These are phyloP conservation scores for Emydura subglobosa DNA, from an alignment of 2,113 vertebrate species.

Conservation along the genomic window DNA sequence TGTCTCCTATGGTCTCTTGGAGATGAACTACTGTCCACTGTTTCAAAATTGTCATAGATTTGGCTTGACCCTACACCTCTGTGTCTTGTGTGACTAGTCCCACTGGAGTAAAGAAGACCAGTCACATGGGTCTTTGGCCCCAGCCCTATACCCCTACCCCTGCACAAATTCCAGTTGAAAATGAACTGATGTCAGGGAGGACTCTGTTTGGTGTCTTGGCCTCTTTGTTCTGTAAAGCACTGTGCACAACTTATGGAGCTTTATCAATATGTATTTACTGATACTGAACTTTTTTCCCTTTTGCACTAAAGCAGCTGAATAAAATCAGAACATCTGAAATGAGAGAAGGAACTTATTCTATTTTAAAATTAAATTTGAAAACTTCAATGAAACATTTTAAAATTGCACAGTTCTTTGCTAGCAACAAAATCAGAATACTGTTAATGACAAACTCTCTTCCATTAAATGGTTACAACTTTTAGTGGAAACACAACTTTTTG, in stretches of 20 bases:
- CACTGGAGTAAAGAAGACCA: not conserved
- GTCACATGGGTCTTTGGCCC: not conserved
- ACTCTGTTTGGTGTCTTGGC: not conserved
- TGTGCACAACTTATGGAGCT: not conserved
- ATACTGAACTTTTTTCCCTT: not conserved
- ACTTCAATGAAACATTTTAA: not conserved
- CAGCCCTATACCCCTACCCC: not conserved
- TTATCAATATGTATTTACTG: not conserved
- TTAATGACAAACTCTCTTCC: not conserved
- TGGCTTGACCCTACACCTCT: not conserved
- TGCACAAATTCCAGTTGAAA: not conserved
- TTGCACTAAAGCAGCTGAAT: not conserved
- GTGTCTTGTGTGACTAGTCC: not conserved
- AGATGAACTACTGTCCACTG: constrained; percentile 13
- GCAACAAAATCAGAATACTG: not conserved
- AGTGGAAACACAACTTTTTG: not conserved
- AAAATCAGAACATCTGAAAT: not conserved
- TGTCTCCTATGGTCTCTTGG: constrained; percentile 25
- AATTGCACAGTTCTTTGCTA: not conserved
- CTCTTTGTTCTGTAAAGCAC: not conserved
- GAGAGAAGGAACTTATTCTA: not conserved
- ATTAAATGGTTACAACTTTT: not conserved
- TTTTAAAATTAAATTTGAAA: constrained; percentile 14
- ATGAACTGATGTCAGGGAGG: not conserved
- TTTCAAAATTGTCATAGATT: not conserved